Base-by-base conservation (phyloP, 2,797 vertebrate species). In the Taenioides sp. region DNA sequence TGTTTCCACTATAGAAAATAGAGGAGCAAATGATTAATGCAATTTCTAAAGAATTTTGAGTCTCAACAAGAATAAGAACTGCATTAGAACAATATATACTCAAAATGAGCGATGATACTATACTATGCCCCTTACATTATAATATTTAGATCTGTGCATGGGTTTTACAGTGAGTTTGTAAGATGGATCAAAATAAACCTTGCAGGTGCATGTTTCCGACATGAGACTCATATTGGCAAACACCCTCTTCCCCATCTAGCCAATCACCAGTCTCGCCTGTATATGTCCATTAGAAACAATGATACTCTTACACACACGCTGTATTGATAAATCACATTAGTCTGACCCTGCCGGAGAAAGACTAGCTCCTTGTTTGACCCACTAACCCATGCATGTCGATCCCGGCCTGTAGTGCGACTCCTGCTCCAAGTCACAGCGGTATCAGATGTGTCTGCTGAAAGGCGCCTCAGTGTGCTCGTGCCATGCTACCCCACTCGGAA, bases 251-350 rank as follows among this genome's bases (percentile, higher is more conserved):
- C 65, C 18, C 27, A 65, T 49, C 73, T 28, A 40, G 76, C 80
- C 77, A 72, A 83, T 86, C 80, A 69, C 55, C 31, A 71, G 68
- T 74, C 52, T 0, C 0, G 54, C 52, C 78, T 50, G 71, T 83
- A 75, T 67, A 5, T 5, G 54, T 65, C 75, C 73, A 80, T 83
- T 82, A 72, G 72, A 69, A 76, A 91, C 84, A 89, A 88, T 84
- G 80, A 87, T 76, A 85, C 72, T 73, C 80, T 87, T 85, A 76
- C 87, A n/a, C 65, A 66, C 65, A 81, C 34, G 62, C 65, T 27
- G 74, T 88, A 86, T 88, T 90, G 88, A 88, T 87, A 89, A 90
- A 91, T 89, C 85, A 88, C 89, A 91, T 91, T 87, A 87, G 84
- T 86, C 86, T 84, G 86, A 86, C 82, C 84, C 78, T 60, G 80